Evolutionary conservation across 2,113 vertebrate species (phyloP).

Genomic region (Todiramphus saurophagus): DNA sequence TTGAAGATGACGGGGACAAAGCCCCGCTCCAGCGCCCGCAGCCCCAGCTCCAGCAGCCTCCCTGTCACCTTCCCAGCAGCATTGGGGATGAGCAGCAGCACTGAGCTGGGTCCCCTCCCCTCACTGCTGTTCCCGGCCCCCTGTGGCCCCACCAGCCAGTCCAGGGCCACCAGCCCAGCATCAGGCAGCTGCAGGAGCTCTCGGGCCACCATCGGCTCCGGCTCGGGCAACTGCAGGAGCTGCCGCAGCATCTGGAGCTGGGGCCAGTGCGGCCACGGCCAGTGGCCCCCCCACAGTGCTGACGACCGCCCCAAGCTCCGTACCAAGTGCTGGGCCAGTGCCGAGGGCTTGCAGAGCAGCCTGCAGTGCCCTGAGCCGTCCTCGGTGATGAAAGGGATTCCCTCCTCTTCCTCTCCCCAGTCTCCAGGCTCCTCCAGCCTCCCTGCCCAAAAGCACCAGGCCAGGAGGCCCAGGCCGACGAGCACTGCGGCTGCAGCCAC

Average conservation of each 20-base stretch:
- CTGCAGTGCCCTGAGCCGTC: not conserved
- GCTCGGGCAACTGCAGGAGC: not conserved
- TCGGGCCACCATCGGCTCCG: not conserved
- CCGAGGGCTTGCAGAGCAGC: slow-evolving; percentile 46
- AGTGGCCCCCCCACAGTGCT: not conserved
- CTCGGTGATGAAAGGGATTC: not conserved
- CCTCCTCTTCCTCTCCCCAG: not conserved
- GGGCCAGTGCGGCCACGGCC: not conserved
- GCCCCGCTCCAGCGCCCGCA: slow-evolving; percentile 75
- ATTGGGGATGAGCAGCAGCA: slow-evolving; percentile 85
- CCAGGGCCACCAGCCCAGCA: slow-evolving; percentile 22
- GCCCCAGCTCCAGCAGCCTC: slow-evolving; percentile 77
- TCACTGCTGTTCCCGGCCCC: slow-evolving; percentile 76
- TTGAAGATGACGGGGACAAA: slow-evolving; percentile 82
- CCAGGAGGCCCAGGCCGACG: not conserved
- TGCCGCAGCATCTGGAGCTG: not conserved
- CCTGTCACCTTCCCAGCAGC: slow-evolving; percentile 78
- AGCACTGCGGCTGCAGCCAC: not conserved
- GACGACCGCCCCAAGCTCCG: not conserved
- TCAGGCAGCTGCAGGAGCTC: slow-evolving; percentile 11
- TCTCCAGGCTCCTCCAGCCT: not conserved
- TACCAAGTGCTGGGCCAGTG: slow-evolving; percentile 37
- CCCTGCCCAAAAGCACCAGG: not conserved
- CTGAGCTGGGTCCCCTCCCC: slow-evolving; percentile 49
- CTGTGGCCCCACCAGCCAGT: slow-evolving; percentile 77